phyloP scores from a whole-genome alignment of 2,888 invertebrate genomes.

The Drosophila subquinaria region DNA sequence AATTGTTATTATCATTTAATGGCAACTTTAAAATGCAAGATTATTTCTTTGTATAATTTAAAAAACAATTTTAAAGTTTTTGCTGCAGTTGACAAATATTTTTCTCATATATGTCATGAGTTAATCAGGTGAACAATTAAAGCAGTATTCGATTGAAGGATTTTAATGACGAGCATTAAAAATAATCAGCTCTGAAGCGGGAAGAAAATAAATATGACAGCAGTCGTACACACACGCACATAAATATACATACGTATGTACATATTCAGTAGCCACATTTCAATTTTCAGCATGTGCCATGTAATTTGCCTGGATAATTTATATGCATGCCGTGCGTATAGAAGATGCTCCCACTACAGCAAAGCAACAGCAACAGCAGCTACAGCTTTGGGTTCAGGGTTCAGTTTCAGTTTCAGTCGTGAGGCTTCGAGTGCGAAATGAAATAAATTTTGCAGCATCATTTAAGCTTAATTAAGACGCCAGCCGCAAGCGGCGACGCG shows the following conservation, averaged over 20 bases:
- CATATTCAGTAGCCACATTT: slow-evolving; percentile 52
- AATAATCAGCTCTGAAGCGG: slow-evolving; percentile 66
- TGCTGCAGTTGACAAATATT: not conserved
- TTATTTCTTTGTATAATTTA: not conserved
- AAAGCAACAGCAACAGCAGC: slow-evolving; percentile 20
- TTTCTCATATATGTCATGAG: not conserved
- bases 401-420: slow-evolving; percentile 31
- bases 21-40: not conserved
- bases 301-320: slow-evolving; percentile 79
- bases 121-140: slow-evolving; percentile 36
- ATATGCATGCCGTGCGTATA: slow-evolving; percentile 72
- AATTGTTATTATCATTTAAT: not conserved
- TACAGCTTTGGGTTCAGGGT: slow-evolving; percentile 6
- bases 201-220: slow-evolving; percentile 65
- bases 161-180: slow-evolving; percentile 75
- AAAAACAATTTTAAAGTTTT: not conserved
- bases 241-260: slow-evolving; percentile 3
- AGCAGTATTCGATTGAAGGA: slow-evolving; percentile 54
- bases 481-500: slow-evolving; percentile 61
- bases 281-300: slow-evolving; percentile 65
- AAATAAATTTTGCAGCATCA: slow-evolving; percentile 82
- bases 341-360: slow-evolving; percentile 56
- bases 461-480: slow-evolving; percentile 83
- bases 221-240: not conserved
- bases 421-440: slow-evolving; percentile 71